Conservation (phyloP, 2,113 vertebrate genomes). For the Malurus elegans region DNA sequence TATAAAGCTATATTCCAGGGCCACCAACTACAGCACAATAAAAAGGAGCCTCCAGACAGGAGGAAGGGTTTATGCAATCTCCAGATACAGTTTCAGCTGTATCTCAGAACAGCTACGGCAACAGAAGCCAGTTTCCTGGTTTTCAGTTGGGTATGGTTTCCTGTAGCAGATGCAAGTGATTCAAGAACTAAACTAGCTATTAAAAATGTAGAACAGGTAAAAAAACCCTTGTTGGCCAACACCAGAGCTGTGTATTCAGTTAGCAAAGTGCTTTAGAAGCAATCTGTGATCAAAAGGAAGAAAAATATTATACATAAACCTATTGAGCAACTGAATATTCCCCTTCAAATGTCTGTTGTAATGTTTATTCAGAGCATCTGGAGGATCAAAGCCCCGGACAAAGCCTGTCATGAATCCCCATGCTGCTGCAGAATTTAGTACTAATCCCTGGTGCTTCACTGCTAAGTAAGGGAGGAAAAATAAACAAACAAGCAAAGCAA, state of each 20-base stretch:
- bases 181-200: background rate
- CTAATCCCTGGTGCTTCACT: background rate
- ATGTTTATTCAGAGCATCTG: background rate
- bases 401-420: background rate
- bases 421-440: background rate
- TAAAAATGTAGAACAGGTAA: background rate
- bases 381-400: background rate
- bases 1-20: background rate
- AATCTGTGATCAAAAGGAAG: background rate
- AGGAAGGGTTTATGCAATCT: background rate
- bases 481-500: background rate
- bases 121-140: background rate
- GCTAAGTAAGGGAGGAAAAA: constrained; percentile 12
- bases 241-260: background rate
- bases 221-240: background rate
- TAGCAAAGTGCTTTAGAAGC: background rate
- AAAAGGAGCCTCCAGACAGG: background rate
- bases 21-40: background rate
- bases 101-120: background rate
- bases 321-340: background rate
- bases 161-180: background rate
- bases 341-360: background rate
- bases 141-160: background rate
- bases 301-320: background rate
- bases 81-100: background rate